Conservation (phyloP, 2,113 vertebrate genomes). For the Urocynchramus pylzowi region DNA sequence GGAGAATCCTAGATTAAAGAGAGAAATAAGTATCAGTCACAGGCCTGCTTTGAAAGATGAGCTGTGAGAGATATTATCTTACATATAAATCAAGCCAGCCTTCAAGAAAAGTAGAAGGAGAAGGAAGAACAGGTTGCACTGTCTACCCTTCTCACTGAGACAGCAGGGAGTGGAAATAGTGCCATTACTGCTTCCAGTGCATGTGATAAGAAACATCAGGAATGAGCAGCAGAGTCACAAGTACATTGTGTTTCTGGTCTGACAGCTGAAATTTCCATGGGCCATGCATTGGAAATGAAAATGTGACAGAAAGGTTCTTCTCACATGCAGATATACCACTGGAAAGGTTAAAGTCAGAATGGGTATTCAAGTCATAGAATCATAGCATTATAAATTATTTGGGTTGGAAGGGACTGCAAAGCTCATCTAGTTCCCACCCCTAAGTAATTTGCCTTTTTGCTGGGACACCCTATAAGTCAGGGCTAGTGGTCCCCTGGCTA, state of each 20-base stretch:
- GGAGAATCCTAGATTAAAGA: constrained; percentile 75
- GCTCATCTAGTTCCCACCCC: neutral
- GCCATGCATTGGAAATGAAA: neutral
- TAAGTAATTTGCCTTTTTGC: neutral
- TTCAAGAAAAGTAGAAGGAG: neutral
- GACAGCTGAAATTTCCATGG: neutral
- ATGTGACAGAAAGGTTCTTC: neutral
- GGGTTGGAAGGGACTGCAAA: neutral
- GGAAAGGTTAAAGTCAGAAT: neutral
- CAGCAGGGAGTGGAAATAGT: neutral
- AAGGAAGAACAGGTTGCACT: neutral
- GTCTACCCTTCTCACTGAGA: neutral
- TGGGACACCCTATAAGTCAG: neutral
- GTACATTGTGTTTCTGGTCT: neutral
- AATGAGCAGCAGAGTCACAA: neutral
- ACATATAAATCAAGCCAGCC: neutral
- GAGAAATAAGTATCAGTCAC: neutral
- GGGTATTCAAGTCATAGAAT: neutral
- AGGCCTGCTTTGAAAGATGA: neutral
- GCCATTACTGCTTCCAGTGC: neutral
- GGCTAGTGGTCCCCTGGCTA: neutral
- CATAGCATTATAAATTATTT: neutral
- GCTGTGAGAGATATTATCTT: neutral
- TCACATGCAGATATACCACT: neutral
- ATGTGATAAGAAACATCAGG: neutral